Percentiles rank a stretch among this genome's conserved stretches.
These are phyloP conservation scores for Paedocypris sp. DNA, from an alignment of 2,113 vertebrate species.

Conservation along the genomic window DNA sequence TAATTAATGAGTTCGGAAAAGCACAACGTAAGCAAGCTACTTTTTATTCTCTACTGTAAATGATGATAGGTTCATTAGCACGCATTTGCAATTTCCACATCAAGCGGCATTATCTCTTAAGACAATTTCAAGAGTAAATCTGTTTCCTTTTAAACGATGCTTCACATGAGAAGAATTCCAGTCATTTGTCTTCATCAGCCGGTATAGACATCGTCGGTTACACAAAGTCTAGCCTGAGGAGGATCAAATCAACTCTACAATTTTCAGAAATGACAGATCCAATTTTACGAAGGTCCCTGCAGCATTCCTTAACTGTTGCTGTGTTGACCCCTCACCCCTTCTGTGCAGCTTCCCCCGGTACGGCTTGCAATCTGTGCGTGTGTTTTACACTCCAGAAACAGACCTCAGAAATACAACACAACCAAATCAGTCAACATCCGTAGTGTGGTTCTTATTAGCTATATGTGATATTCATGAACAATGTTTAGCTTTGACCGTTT, in stretches of 20 bases:
- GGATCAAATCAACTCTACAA: constrained; percentile 64
- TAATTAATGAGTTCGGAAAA: neutral
- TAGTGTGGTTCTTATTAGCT: too few species aligned
- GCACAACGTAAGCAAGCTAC: neutral
- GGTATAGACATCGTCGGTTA: constrained; percentile 55
- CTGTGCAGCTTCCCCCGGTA: constrained; percentile 38
- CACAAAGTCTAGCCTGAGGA: constrained; percentile 56
- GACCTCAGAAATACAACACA: constrained; percentile 42
- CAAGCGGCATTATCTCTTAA: neutral
- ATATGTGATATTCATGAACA: too few species aligned
- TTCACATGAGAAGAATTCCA: constrained; percentile 36
- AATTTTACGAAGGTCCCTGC: constrained; percentile 63
- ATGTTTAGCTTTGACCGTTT: too few species aligned
- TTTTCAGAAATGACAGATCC: constrained; percentile 70
- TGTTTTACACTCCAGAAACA: constrained; percentile 47
- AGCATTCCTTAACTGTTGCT: constrained; percentile 56
- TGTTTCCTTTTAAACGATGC: constrained; percentile 36
- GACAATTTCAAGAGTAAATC: neutral
- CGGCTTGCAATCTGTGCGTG: constrained; percentile 45
- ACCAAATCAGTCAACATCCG: too few species aligned
- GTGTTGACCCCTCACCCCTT: constrained; percentile 60
- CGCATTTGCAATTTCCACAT: neutral
- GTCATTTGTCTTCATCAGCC: constrained; percentile 69
- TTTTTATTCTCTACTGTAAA: neutral
- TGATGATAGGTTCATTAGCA: neutral